phyloP scores from a whole-genome alignment of 1,140 invertebrate genomes.

The Hypothenemus hampei region DNA sequence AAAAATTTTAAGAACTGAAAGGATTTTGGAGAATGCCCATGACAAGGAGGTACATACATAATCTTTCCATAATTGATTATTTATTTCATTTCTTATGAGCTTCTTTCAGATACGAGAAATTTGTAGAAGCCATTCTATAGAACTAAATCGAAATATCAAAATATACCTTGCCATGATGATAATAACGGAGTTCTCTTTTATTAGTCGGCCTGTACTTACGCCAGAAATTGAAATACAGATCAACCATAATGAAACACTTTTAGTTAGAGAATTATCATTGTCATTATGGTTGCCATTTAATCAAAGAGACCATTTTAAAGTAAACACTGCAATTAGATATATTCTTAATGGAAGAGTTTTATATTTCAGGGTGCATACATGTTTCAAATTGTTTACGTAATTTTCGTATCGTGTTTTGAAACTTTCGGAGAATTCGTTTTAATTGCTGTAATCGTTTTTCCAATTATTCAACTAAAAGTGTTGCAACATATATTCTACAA shows the following conservation, averaged over 20 bases:
- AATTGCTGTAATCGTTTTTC: background rate
- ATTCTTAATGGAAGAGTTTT: no score
- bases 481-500: background rate
- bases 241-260: background rate
- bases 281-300: constrained; percentile 6
- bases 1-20: background rate
- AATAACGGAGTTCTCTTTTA: constrained; percentile 2
- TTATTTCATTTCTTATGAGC: no score
- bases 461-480: background rate
- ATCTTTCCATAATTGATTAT: no score
- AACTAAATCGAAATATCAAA: background rate
- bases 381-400: background rate
- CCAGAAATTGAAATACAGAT: background rate
- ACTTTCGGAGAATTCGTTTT: constrained; percentile 3
- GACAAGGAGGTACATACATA: background rate
- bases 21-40: background rate
- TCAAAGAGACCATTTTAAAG: background rate
- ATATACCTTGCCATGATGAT: constrained; percentile 3
- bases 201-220: background rate
- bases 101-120: background rate
- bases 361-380: constrained; percentile 4
- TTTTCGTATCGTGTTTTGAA: background rate
- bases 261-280: background rate
- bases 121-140: background rate
- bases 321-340: no score